Percentiles rank a stretch among this genome's conserved stretches.
Conservation (phyloP, 2,797 vertebrate species). For the Poecile montanus region DNA sequence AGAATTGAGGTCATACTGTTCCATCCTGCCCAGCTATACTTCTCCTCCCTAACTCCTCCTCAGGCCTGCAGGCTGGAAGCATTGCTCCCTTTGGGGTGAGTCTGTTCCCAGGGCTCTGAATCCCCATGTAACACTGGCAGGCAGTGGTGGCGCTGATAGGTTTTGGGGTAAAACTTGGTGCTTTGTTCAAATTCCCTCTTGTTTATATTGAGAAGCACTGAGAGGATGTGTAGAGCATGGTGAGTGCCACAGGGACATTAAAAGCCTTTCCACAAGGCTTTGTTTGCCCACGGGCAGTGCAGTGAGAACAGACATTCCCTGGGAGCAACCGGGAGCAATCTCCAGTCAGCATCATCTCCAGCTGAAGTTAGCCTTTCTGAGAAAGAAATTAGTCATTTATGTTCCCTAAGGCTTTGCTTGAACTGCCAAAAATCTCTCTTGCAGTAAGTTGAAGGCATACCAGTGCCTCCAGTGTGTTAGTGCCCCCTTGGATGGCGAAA, state of each 20-base stretch:
- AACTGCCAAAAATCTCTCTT: neutral
- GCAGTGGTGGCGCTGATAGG: neutral
- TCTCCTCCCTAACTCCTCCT: neutral
- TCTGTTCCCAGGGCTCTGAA: neutral
- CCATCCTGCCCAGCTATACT: neutral
- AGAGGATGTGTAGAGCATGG: neutral
- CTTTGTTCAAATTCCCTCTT: neutral
- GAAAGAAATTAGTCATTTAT: neutral
- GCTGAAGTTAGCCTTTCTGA: neutral
- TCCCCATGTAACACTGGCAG: neutral
- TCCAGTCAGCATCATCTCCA: neutral
- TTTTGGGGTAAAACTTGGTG: neutral
- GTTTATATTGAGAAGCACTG: neutral
- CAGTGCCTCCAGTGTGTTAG: neutral
- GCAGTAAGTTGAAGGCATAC: neutral
- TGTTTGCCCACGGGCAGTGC: neutral
- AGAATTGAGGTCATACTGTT: neutral
- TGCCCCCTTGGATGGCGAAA: neutral
- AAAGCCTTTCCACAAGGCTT: neutral
- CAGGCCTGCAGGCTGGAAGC: neutral
- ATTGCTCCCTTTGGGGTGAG: neutral
- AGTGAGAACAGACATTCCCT: rapidly evolving
- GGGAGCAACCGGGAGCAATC: neutral
- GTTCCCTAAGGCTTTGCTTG: neutral
- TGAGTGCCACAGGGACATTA: neutral